Evolutionary conservation across 2,888 invertebrate genomes (phyloP), one percentile per base, ranked within the genome.

Genomic region (Pemphredon lugubris): DNA sequence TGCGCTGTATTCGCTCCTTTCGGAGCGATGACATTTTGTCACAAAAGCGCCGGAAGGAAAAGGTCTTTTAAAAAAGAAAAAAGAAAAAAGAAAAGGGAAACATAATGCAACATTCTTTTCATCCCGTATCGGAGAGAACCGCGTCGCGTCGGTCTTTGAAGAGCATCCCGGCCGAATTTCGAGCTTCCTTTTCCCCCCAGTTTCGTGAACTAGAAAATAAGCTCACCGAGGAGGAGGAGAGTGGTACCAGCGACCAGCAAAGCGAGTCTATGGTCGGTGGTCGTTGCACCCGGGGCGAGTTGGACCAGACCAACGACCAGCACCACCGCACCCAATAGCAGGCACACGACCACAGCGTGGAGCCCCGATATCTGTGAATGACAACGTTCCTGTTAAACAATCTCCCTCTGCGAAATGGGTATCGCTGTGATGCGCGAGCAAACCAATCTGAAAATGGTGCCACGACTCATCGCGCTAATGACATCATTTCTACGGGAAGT

Each of bases 221-320:
- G 34, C 81, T 84, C 76, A 65, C 95, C 95, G 20, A 93, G 87
- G n/a, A 93, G 90, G 45, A 94, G 91, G 26, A 94, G 91, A 59
- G 92, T 91, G 2, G 92, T 92, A 5, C 95, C 95, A 4, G 93
- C 92, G 21, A 94, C 93, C 90, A 95, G 92, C 81, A 95, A 91
- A 83, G 93, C 93, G 89, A 93, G 94, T 79, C 94, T 93, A 88
- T 95, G 94, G 84, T 94, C 94, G 9, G 94, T 94, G 44, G 94
- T 95, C 85, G 95, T 95, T 18, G 95, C 95, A 40, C 94, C 94
- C 14, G 95, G 95, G 20, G 94, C 94, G 82, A 95, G 91, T 90
- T 95, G 95, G 80, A 95, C 95, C 88, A 95, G 90, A 59, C 95
- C 95, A 84, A 95, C 95, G 74, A 95, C 94, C 85, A 95, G 90